Base-by-base conservation (phyloP, 2,113 vertebrate species). In the Neolamprologus kungweensis region DNA sequence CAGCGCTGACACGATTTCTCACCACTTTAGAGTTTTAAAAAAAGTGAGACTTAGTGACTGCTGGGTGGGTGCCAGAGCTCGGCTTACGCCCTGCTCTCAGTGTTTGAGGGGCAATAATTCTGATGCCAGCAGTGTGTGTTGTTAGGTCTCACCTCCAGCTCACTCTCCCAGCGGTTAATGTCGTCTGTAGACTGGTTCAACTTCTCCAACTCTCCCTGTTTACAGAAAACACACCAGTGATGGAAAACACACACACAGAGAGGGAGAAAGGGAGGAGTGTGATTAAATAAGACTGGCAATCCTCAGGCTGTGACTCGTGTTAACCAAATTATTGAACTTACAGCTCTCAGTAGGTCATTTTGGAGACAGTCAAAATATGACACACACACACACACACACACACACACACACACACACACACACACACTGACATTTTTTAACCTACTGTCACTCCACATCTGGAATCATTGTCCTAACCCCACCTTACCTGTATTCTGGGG, bases 161-260 rank as follows among this genome's bases (percentile, higher is more conserved):
- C 98, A 0, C 97, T 98, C 95, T 99, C 99, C 88, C 97, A 97
- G 86, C 97, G 96, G 96, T 99, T 99, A 92, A 99, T 99, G 85
- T 97, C 97, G 89, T 99, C 98, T 4, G 98, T 99, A 19, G 98
- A 99, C 85, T 99, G 99, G 94, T 99, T 99, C 82, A 99, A 93
- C 93, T 98, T 99, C 96, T 99, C 99, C 91, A 99, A 93, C 55
- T 99, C 98, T 71, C 98, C 98, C 98, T 99, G 95, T 94, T 94
- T 86, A 93, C 86, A 92, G 65, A 85, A 65, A 37, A 71, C 37
- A 71, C 37, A 16, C 35, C 31, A 65, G 17, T 37, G 31, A 65
- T 65, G 33, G 33, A 37, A 65, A 65, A 71, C 65, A 71, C 65
- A 71, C 58, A 68, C n/a, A 63, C 23, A 28, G 0, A 68, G 23